phyloP scores from a whole-genome alignment of 2,797 vertebrate genomes.

The Limosa lapponica region DNA sequence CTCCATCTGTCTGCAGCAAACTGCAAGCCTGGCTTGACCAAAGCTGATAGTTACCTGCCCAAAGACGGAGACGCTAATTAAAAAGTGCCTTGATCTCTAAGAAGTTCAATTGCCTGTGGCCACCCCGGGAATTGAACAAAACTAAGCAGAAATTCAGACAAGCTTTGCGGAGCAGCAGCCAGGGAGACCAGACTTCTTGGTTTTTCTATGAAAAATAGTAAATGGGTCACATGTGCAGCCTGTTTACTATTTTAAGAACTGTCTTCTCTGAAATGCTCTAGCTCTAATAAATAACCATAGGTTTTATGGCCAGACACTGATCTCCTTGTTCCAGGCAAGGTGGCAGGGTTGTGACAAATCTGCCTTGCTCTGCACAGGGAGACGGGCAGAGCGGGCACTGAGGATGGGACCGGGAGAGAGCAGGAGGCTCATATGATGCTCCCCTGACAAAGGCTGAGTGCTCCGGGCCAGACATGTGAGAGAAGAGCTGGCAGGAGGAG shows the following conservation, averaged over 20 bases:
- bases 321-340: background rate
- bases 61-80: background rate
- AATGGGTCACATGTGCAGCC: background rate
- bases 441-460: background rate
- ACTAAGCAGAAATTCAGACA: background rate
- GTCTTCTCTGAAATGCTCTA: background rate
- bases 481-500: background rate
- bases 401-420: accelerated
- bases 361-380: background rate
- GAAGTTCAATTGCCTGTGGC: background rate
- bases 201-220: background rate
- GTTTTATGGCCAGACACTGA: background rate
- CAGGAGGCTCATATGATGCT: background rate
- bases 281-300: background rate
- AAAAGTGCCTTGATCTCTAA: background rate
- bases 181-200: background rate
- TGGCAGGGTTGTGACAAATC: background rate
- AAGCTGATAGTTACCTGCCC: background rate
- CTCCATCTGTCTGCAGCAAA: background rate
- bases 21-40: background rate
- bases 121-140: background rate
- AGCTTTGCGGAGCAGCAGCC: background rate
- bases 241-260: slow-evolving; percentile 1
- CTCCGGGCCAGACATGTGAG: background rate
- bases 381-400: accelerated